phyloP scores from a whole-genome alignment of 1,140 invertebrate genomes.

The Agrypnia vestita region DNA sequence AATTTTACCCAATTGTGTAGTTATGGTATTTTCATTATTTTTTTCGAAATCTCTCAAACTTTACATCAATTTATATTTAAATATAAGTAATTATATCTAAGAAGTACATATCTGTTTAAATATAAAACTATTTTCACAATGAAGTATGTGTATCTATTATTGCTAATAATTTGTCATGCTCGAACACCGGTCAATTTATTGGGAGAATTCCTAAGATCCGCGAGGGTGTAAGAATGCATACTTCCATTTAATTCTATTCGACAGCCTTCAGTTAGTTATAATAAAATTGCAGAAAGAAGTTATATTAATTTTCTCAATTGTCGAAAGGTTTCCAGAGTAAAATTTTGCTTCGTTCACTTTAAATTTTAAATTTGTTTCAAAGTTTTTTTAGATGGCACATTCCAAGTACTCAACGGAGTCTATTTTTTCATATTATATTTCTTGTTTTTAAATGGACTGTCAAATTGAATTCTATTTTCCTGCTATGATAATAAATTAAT shows the following conservation, averaged over 20 bases:
- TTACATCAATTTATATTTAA: conserved; percentile 2
- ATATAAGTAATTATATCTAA: conserved; percentile 51
- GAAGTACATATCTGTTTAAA: conserved; percentile 50
- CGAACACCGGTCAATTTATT: no score
- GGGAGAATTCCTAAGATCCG: no score
- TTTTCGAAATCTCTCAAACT: conserved; percentile 43
- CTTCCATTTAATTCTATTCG: no score
- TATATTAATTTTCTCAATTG: no score
- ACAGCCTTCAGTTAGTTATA: no score
- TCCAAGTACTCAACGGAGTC: no score
- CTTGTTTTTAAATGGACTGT: conserved; percentile 16
- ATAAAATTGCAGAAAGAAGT: no score
- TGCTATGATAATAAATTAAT: conserved; percentile 25
- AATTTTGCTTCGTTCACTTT: no score
- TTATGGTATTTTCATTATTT: conserved; percentile 21
- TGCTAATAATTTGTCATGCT: not conserved
- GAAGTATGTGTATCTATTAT: not conserved
- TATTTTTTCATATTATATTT: not conserved
- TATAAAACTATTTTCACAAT: conserved; percentile 42
- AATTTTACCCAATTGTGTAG: not conserved
- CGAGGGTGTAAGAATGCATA: no score
- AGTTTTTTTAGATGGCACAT: no score
- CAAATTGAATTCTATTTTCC: conserved; percentile 36
- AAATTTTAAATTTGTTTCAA: no score
- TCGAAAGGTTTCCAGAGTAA: no score